phyloP scores from a whole-genome alignment of 2,113 vertebrate genomes.

The Ictidomys tridecemlineatus region DNA sequence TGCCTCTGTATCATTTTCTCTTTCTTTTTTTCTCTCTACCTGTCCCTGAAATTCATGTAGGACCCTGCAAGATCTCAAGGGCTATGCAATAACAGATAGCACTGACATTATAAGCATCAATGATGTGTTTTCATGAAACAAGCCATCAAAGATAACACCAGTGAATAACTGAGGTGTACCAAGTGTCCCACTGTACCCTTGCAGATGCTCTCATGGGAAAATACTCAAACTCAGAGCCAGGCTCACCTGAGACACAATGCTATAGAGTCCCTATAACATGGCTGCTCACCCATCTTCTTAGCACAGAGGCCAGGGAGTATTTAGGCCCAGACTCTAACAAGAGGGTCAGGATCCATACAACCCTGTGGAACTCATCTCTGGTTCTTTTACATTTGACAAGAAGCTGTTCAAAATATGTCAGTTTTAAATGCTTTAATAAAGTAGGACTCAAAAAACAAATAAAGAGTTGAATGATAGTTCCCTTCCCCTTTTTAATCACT shows the following conservation, averaged over 20 bases:
- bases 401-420: background rate
- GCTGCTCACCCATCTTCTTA: accelerated
- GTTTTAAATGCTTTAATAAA: slow-evolving; percentile 39
- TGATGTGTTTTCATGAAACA: accelerated
- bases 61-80: background rate
- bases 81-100: background rate
- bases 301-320: background rate
- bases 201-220: background rate
- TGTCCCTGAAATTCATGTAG: background rate
- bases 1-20: background rate
- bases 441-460: slow-evolving; percentile 54
- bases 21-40: background rate
- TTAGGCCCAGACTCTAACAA: background rate
- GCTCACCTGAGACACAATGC: background rate
- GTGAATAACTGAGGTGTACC: background rate
- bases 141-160: background rate
- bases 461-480: background rate
- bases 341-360: background rate
- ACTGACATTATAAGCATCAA: accelerated
- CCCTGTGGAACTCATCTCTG: background rate
- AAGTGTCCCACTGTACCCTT: accelerated
- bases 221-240: background rate
- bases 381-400: background rate
- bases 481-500: background rate
- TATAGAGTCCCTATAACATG: background rate